Evolutionary conservation across 2,888 invertebrate genomes (phyloP).

Genomic region (Baronia brevicornis): DNA sequence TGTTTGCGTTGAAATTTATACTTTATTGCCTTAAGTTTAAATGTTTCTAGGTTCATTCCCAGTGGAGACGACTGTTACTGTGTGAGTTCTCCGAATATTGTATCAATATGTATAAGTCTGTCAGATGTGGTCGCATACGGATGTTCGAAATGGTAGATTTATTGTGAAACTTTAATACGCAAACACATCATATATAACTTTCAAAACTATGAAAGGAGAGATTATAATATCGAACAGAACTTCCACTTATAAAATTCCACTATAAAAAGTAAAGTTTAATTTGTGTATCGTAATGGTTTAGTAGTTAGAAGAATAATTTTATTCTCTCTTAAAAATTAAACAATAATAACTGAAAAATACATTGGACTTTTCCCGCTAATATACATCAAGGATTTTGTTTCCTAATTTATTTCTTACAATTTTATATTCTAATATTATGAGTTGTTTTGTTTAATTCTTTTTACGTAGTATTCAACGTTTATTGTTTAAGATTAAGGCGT

Average conservation of each 20-base stretch:
- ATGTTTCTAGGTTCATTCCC: background rate
- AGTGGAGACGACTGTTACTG: conserved; percentile 21
- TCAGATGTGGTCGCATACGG: conserved; percentile 48
- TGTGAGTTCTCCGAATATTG: conserved; percentile 40
- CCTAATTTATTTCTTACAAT: no score
- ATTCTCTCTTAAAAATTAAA: no score
- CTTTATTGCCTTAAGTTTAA: conserved; percentile 21
- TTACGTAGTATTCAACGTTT: no score
- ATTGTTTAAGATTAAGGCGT: no score
- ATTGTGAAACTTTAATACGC: conserved; percentile 52
- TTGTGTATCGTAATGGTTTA: no score
- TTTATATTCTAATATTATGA: no score
- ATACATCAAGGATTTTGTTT: no score
- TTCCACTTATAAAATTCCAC: conserved; percentile 1
- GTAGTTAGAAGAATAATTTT: no score
- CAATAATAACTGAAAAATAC: conserved; percentile 14
- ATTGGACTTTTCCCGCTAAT: no score
- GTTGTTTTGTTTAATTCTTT: no score
- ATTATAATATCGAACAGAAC: conserved; percentile 3
- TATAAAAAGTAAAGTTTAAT: no score
- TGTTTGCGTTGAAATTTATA: conserved; percentile 22
- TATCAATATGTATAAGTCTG: conserved; percentile 58
- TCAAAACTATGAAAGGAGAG: conserved; percentile 2
- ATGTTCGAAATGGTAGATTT: conserved; percentile 51
- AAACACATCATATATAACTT: conserved; percentile 24